Conservation (phyloP, 1,140 invertebrate species). For the Archegozetes longisetosus region DNA sequence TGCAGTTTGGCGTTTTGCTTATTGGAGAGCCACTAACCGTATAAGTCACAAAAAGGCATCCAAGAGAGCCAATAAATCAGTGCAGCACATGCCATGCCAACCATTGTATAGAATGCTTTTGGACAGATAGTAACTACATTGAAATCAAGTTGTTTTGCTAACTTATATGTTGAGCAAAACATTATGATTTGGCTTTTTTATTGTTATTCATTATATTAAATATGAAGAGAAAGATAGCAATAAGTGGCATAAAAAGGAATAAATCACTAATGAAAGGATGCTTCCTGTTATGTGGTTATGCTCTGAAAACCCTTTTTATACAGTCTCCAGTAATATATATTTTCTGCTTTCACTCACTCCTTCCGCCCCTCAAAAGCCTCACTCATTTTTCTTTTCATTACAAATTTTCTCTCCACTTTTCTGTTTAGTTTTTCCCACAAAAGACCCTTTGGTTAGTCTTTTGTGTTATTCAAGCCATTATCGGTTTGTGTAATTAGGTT, state of each 20-base stretch:
- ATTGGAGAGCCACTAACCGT: no score
- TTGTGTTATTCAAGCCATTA: background rate
- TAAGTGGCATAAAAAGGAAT: background rate
- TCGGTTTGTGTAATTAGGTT: background rate
- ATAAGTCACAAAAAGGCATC: background rate
- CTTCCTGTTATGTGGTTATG: background rate
- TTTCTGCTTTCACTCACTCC: background rate
- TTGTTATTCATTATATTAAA: background rate
- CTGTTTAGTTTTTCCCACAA: background rate
- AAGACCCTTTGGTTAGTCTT: no score
- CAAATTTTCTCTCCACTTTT: no score
- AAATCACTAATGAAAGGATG: background rate
- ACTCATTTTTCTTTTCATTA: background rate
- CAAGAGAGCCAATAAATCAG: background rate
- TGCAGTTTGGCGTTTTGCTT: no score
- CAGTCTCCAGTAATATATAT: background rate
- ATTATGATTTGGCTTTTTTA: background rate
- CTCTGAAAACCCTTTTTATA: background rate
- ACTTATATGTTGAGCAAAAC: background rate
- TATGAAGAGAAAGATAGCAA: background rate
- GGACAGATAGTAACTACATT: no score
- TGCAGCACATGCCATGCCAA: background rate
- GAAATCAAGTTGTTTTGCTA: background rate
- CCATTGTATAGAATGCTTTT: background rate
- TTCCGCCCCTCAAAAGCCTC: background rate